Conservation (phyloP, 2,797 vertebrate species). For the Acrocephalus scirpaceus region DNA sequence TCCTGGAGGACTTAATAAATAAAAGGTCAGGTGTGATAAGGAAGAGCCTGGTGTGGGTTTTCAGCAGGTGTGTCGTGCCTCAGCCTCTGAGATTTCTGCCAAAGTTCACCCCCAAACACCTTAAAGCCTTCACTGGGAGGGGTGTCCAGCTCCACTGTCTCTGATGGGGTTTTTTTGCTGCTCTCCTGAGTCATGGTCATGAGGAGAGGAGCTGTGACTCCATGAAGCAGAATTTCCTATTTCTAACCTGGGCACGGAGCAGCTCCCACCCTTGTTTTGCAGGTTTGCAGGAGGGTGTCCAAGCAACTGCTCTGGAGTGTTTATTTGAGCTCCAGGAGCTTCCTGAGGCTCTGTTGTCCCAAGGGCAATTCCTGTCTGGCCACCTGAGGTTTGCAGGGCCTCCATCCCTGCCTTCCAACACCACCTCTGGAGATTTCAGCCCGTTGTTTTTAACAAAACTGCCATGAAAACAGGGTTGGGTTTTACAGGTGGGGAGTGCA, state of each 20-base stretch:
- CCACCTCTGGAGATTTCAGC: not conserved
- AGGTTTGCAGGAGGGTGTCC: conserved; percentile 54
- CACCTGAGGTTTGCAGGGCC: not conserved
- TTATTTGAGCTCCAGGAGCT: conserved; percentile 42
- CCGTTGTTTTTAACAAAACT: not conserved
- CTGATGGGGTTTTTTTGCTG: not conserved
- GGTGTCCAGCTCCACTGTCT: not conserved
- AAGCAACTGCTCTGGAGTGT: conserved; percentile 49
- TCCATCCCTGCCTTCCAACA: not conserved
- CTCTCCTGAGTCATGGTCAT: conserved; percentile 53
- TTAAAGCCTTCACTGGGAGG: not conserved
- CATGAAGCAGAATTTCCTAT: conserved; percentile 53
- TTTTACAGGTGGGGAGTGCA: not conserved
- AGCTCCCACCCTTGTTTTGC: conserved; percentile 68
- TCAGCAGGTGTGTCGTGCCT: not conserved
- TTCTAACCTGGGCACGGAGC: conserved; percentile 46
- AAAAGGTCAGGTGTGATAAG: not conserved
- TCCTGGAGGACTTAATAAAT: not conserved
- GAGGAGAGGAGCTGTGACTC: conserved; percentile 5
- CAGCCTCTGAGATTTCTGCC: not conserved
- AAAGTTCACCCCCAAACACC: not conserved
- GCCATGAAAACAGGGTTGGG: not conserved
- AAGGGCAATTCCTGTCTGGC: not conserved
- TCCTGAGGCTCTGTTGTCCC: not conserved
- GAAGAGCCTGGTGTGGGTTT: not conserved